A percentile compares a stretch with the other conserved stretches of the same genome.
Conservation (phyloP, 2,797 vertebrate species). For the Eulemur rubriventer region DNA sequence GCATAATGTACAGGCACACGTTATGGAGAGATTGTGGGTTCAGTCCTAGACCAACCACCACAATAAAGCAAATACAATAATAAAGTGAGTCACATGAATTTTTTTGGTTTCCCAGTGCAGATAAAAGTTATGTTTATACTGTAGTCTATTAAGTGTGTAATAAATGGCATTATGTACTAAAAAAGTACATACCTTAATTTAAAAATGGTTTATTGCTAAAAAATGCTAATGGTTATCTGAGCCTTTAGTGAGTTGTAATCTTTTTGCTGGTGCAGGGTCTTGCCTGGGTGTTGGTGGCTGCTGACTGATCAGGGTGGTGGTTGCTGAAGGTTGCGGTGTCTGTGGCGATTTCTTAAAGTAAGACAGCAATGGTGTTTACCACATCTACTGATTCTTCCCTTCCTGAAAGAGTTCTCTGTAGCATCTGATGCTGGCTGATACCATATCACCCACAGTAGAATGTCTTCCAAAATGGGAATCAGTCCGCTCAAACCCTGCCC, state of each 20-base stretch:
- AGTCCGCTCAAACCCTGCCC: background rate
- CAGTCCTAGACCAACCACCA: background rate
- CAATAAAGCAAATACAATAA: background rate
- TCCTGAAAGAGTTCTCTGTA: background rate
- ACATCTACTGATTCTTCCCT: background rate
- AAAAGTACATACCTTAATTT: background rate
- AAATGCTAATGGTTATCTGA: background rate
- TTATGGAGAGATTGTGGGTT: background rate
- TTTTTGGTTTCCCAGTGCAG: background rate
- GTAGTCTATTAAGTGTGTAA: background rate
- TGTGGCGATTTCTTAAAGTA: background rate
- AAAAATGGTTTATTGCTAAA: background rate
- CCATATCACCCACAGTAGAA: background rate
- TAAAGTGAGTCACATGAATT: background rate
- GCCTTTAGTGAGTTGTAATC: background rate
- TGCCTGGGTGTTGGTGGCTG: background rate
- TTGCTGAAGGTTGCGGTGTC: background rate
- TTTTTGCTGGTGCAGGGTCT: background rate
- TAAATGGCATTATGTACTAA: background rate
- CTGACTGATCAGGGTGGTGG: background rate
- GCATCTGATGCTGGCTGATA: background rate
- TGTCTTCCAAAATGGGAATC: background rate
- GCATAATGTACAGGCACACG: background rate
- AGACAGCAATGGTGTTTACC: background rate
- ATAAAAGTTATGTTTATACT: background rate